Base-by-base conservation (phyloP, 2,797 vertebrate species). In the Xerus rutilus region DNA sequence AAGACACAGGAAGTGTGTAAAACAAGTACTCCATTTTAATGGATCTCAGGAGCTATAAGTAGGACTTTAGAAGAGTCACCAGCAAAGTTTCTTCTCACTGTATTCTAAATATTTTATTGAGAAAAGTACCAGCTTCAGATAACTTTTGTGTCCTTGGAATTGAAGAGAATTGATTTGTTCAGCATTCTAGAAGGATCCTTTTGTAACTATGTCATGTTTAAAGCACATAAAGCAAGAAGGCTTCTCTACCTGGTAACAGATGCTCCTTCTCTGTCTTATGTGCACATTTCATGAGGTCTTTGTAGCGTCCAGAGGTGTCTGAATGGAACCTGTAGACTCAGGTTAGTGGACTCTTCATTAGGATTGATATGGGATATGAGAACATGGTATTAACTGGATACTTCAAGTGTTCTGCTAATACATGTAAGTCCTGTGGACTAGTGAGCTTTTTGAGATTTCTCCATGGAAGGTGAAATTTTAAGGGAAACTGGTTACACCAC, bases 371-470 rank as follows among this genome's bases (percentile, higher is more conserved):
- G 7, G 81, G 39, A 30, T 32, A 76, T 45, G 20, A 97, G 32
- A 76, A 39, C 23, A 76, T 6, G 64, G 0, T 82, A 28, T 65
- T 91, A 85, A 85, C 32, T 0, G 1, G n/a, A 57, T 14, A 54
- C 83, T 82, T 81, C 4, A 70, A 8, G 8, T 79, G 64, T 79
- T 39, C 12, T 83, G 15, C 74, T 83, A 54, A 78, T 64, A 62
- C 43, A 69, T 45, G 28, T 14, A 86, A 88, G 59, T 93, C 77
- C 79, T 95, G n/a, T 83, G 77, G 90, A 28, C 35, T 84, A 59
- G 74, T 73, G 79, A 74, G 62, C 9, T 69, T 9, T 69, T 49
- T 39, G 21, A n/a, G 39, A n/a, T 91, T 89, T 97, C 73, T 92
- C 23, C 9, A 28, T 11, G 87, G 62, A 83, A 91, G 45, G 28